Percentiles rank a stretch among this genome's conserved stretches.
Conservation (phyloP, 2,113 vertebrate species). For the Ammodytes marinus region DNA sequence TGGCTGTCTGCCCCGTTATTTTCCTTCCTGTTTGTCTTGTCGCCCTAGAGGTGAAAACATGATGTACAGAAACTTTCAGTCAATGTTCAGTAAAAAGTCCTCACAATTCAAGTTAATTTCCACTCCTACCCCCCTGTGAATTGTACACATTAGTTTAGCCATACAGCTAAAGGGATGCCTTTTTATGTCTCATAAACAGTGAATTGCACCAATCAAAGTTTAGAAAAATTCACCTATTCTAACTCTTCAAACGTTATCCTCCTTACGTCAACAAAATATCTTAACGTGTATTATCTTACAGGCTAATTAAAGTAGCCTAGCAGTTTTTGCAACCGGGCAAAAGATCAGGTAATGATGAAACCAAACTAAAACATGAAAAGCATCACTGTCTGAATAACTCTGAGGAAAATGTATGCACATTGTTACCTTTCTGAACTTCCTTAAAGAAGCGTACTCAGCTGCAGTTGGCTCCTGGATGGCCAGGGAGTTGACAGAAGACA, state of each 20-base stretch:
- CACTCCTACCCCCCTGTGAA: no score
- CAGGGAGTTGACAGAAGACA: slow-evolving; percentile 72
- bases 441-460: slow-evolving; percentile 82
- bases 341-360: background rate
- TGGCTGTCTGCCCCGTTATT: slow-evolving; percentile 78
- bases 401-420: background rate
- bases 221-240: background rate
- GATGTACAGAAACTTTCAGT: slow-evolving; percentile 2
- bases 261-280: background rate
- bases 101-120: background rate
- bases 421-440: slow-evolving; percentile 82
- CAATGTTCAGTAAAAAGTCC: background rate
- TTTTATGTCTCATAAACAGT: background rate
- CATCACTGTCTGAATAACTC: no score
- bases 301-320: background rate
- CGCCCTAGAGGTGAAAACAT: slow-evolving; percentile 65
- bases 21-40: slow-evolving; percentile 80
- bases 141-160: background rate
- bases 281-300: no score
- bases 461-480: slow-evolving; percentile 67
- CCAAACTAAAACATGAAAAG: background rate
- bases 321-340: no score
- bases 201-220: background rate
- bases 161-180: background rate
- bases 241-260: background rate